A percentile compares a stretch with the other conserved stretches of the same genome.
These are phyloP conservation scores for Natrix natrix DNA, from an alignment of 2,797 vertebrate genomes.

Conservation along the genomic window DNA sequence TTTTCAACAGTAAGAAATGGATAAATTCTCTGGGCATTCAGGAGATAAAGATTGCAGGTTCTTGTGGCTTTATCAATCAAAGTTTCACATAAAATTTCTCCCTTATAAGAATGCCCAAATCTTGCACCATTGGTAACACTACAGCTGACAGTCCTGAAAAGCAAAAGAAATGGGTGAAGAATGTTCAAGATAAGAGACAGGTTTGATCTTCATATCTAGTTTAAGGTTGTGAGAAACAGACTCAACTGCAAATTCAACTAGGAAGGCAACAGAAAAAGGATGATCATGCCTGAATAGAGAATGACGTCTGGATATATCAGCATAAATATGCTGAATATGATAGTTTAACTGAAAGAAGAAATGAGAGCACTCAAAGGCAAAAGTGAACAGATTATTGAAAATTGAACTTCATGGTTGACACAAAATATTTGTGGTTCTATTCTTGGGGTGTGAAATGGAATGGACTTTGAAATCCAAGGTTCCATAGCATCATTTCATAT, in stretches of 20 bases:
- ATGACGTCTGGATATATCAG: not conserved
- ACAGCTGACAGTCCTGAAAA: not conserved
- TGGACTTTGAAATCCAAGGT: not conserved
- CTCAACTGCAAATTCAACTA: not conserved
- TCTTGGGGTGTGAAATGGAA: not conserved
- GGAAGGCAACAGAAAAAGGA: not conserved
- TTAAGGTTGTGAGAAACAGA: not conserved
- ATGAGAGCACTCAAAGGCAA: not conserved
- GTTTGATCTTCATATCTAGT: not conserved
- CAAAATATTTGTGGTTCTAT: not conserved
- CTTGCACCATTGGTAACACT: not conserved
- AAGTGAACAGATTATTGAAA: not conserved
- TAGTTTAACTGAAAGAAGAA: not conserved
- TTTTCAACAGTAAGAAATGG: not conserved
- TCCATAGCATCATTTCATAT: not conserved
- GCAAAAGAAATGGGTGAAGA: not conserved
- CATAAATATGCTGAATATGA: not conserved
- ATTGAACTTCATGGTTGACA: not conserved
- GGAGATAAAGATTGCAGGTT: not conserved
- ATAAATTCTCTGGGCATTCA: not conserved
- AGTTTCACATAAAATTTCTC: not conserved
- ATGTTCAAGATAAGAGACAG: not conserved
- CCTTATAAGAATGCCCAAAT: not conserved
- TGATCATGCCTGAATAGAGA: not conserved
- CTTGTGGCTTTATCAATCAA: not conserved